phyloP scores from a whole-genome alignment of 2,797 vertebrate genomes.

The Pseudomugil gertrudae region DNA sequence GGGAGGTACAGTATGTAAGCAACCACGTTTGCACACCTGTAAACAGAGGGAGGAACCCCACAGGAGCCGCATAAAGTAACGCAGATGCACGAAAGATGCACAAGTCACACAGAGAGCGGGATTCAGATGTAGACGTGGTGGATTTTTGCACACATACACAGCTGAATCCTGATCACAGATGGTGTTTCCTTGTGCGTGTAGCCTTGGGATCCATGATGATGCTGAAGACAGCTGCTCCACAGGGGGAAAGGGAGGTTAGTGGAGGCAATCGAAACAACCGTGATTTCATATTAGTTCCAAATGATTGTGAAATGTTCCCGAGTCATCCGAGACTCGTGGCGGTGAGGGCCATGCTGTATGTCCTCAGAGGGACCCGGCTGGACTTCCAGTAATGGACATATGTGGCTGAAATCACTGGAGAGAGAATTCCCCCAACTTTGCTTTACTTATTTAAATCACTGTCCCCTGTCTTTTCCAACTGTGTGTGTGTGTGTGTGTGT shows the following conservation, averaged over 20 bases:
- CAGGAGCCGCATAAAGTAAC: constrained; percentile 60
- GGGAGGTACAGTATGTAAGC: constrained; percentile 66
- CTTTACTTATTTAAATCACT: constrained; percentile 59
- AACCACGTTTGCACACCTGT: constrained; percentile 48
- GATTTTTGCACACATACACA: constrained; percentile 58
- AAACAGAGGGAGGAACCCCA: constrained; percentile 46
- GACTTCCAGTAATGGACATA: constrained; percentile 38
- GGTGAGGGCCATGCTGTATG: constrained; percentile 55
- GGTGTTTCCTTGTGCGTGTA: constrained; percentile 80
- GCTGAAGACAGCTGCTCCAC: constrained; percentile 84
- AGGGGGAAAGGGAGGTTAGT: constrained; percentile 61
- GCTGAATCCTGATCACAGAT: constrained; percentile 82
- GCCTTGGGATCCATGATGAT: constrained; percentile 78
- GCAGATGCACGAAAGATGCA: constrained; percentile 50
- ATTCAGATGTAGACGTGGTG: constrained; percentile 52
- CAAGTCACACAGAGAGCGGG: constrained; percentile 52
- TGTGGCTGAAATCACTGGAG: constrained; percentile 61
- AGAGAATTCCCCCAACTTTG: constrained; percentile 58
- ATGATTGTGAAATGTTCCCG: constrained; percentile 71
- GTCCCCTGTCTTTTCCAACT: constrained; percentile 51
- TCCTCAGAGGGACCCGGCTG: constrained; percentile 42
- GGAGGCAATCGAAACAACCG: constrained; percentile 70
- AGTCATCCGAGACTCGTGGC: constrained; percentile 61
- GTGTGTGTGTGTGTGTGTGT: constrained; percentile 33
- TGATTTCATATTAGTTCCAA: constrained; percentile 77